These are phyloP conservation scores for Gallinago paraguaiae DNA, from an alignment of 2,113 vertebrate genomes.

Conservation along the genomic window DNA sequence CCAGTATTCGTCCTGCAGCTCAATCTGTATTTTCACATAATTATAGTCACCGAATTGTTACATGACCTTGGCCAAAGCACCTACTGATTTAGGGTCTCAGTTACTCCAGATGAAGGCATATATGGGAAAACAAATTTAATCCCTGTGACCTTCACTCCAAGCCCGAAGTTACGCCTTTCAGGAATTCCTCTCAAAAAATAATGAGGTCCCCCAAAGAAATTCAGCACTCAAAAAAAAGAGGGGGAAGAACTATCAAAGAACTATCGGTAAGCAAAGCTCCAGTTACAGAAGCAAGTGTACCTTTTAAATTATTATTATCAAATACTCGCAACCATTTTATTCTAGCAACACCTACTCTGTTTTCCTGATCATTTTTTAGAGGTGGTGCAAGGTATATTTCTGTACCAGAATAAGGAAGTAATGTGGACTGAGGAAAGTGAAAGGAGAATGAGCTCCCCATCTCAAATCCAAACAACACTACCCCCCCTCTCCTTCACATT, in stretches of 20 bases:
- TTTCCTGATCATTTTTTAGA: background rate
- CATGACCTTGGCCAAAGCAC: background rate
- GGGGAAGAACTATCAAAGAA: background rate
- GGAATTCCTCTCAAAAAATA: background rate
- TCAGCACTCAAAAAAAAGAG: background rate
- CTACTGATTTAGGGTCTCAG: background rate
- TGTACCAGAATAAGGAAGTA: background rate
- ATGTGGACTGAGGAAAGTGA: background rate
- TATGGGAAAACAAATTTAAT: background rate
- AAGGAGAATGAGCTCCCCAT: accelerated
- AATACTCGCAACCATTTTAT: background rate
- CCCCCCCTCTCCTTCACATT: background rate
- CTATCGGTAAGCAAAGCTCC: background rate
- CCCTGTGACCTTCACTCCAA: background rate
- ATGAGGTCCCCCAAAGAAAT: background rate
- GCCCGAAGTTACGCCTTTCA: background rate
- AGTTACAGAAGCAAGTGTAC: background rate
- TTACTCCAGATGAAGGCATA: background rate
- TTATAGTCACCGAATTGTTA: background rate
- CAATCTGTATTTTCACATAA: background rate
- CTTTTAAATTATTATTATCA: background rate
- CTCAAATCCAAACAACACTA: background rate
- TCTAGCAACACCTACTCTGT: background rate
- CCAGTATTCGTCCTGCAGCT: background rate
- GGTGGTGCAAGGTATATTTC: background rate